A percentile compares a stretch with the other conserved stretches of the same genome.
Evolutionary conservation across 2,888 invertebrate genomes (phyloP).

Genomic region (Thereva unica): DNA sequence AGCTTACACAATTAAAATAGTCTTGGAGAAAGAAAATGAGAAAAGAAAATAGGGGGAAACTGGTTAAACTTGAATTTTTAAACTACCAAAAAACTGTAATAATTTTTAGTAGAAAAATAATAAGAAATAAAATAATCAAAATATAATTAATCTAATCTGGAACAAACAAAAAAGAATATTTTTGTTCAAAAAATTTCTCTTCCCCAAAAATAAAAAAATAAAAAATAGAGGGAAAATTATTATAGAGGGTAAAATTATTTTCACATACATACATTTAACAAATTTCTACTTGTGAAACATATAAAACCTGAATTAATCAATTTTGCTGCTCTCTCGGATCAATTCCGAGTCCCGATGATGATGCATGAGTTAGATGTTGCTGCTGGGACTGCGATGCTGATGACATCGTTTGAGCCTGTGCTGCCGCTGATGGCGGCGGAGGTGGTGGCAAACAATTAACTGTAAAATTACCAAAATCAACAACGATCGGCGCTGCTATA

Average conservation of each 20-base stretch:
- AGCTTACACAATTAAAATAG: no score
- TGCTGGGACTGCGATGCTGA: conserved; percentile 35
- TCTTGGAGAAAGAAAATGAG: no score
- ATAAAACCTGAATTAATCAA: conserved; percentile 15
- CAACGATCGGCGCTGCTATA: conserved; percentile 50
- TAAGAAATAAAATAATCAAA: no score
- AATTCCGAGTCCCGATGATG: neutral
- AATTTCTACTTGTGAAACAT: conserved; percentile 11
- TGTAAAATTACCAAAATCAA: conserved; percentile 51
- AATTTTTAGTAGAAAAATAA: no score
- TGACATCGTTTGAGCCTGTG: conserved; percentile 18
- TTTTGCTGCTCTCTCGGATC: conserved; percentile 18
- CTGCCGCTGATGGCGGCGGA: conserved; percentile 36
- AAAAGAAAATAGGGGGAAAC: no score
- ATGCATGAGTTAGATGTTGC: conserved; percentile 18
- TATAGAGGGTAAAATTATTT: neutral
- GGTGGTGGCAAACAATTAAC: conserved; percentile 48
- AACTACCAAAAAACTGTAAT: no score
- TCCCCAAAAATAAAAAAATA: no score
- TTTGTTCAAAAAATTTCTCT: no score
- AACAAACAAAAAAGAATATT: no score
- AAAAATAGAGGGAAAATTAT: no score
- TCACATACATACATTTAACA: neutral
- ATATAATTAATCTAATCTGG: no score
- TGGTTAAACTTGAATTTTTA: no score